phyloP scores from a whole-genome alignment of 2,888 invertebrate genomes.

The Neuroscelio doddi region DNA sequence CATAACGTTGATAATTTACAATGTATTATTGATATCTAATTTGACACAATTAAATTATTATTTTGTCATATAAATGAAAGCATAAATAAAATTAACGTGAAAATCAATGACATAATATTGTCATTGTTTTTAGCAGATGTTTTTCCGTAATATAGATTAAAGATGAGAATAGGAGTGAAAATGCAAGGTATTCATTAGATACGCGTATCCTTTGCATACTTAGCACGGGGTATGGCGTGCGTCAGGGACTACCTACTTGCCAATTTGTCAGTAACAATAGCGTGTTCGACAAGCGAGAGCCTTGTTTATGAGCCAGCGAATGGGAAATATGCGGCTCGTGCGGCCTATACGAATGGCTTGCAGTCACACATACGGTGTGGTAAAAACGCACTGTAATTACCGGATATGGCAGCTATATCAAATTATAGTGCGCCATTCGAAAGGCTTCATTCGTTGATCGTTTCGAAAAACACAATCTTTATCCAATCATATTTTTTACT shows the following conservation, averaged over 20 bases:
- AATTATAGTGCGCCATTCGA: constrained; percentile 4
- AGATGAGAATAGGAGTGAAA: not conserved
- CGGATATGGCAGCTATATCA: constrained; percentile 19
- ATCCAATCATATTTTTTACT: too few relatives aligned
- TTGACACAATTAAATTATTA: too few relatives aligned
- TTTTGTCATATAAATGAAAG: too few relatives aligned
- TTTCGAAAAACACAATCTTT: not conserved
- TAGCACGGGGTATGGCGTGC: constrained; percentile 12
- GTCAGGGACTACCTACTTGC: constrained; percentile 16
- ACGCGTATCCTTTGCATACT: not conserved
- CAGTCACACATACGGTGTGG: constrained; percentile 23
- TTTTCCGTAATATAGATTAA: not conserved
- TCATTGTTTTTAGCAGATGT: too few relatives aligned
- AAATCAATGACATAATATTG: too few relatives aligned
- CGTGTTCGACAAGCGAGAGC: constrained; percentile 18
- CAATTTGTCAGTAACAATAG: constrained; percentile 31
- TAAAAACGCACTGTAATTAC: constrained; percentile 20
- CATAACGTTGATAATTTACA: too few relatives aligned
- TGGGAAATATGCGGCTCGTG: constrained; percentile 26
- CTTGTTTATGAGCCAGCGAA: constrained; percentile 18
- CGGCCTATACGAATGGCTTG: constrained; percentile 15
- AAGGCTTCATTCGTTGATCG: not conserved
- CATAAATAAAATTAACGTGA: too few relatives aligned
- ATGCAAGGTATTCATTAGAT: constrained; percentile 6
- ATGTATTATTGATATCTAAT: too few relatives aligned